Evolutionary conservation across 2,113 vertebrate species (phyloP).

Genomic region (Manacus vitellinus): DNA sequence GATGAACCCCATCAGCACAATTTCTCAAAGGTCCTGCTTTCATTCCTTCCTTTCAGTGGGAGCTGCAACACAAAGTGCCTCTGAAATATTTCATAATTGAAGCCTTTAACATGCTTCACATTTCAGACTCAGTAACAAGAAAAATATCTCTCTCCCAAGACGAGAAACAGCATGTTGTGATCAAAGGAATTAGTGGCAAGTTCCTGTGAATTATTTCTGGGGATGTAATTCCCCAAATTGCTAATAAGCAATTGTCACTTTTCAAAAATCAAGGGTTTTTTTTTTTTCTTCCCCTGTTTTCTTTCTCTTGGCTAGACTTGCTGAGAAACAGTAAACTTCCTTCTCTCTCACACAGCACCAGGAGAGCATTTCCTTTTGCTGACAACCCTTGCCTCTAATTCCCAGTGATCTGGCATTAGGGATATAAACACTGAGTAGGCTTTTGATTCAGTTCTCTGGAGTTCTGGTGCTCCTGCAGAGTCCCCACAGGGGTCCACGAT

Average conservation of each 20-base stretch:
- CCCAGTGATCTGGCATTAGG: neutral
- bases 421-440: neutral
- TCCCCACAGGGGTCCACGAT: neutral
- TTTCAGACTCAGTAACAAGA: neutral
- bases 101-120: neutral
- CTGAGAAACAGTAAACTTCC: neutral
- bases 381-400: constrained; percentile 7
- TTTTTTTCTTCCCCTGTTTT: accelerated
- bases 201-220: constrained; percentile 40
- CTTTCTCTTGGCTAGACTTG: neutral
- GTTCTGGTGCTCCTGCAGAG: constrained; percentile 5
- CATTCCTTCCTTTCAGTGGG: neutral
- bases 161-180: neutral
- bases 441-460: neutral
- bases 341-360: neutral
- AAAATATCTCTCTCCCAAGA: constrained; percentile 19
- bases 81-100: constrained; percentile 17
- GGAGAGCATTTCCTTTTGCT: constrained; percentile 31
- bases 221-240: constrained; percentile 35
- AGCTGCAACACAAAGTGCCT: neutral
- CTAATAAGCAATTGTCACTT: constrained; percentile 58
- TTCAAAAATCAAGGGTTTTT: neutral
- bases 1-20: neutral
- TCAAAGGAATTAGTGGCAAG: neutral
- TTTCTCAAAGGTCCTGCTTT: neutral